Percentiles rank a stretch among this genome's conserved stretches.
phyloP scores from a whole-genome alignment of 2,113 vertebrate species.

The Seriola dumerili region DNA sequence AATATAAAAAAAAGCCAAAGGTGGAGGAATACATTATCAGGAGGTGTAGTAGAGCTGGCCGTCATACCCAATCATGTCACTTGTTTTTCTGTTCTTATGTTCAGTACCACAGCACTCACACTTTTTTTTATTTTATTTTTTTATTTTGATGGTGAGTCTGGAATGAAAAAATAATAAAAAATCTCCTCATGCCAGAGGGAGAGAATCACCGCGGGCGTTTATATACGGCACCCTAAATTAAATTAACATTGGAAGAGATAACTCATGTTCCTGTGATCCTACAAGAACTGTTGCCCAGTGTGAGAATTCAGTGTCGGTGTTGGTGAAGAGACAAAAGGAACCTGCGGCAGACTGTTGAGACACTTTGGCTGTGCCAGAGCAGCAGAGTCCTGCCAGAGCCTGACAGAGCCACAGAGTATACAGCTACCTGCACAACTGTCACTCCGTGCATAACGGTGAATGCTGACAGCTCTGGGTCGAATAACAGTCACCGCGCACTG shows the following conservation, averaged over 20 bases:
- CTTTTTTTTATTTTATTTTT: neutral
- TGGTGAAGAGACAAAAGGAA: conserved; percentile 9
- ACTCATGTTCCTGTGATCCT: conserved; percentile 27
- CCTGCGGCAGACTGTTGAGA: conserved; percentile 34
- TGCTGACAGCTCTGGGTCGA: neutral
- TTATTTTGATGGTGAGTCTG: conserved; percentile 9
- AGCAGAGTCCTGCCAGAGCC: conserved; percentile 15
- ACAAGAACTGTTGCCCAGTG: neutral
- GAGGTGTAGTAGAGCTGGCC: conserved; percentile 32
- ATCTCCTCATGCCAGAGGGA: conserved; percentile 39
- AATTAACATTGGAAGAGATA: conserved; percentile 22
- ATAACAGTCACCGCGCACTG: conserved; percentile 19
- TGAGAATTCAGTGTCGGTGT: conserved; percentile 1
- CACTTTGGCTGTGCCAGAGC: conserved; percentile 7
- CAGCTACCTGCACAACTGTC: conserved; percentile 18
- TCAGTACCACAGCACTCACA: conserved; percentile 19
- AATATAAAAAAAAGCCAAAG: conserved; percentile 41
- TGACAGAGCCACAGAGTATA: conserved; percentile 25
- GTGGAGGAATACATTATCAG: conserved; percentile 53
- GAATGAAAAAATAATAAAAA: conserved; percentile 24
- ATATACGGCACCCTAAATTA: conserved; percentile 25
- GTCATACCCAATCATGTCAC: conserved; percentile 46
- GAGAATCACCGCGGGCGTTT: neutral
- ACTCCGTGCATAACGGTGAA: neutral
- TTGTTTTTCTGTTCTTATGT: conserved; percentile 20